These are phyloP conservation scores for Rhegmatorhina hoffmannsi DNA, from an alignment of 2,113 vertebrate species.

Conservation along the genomic window DNA sequence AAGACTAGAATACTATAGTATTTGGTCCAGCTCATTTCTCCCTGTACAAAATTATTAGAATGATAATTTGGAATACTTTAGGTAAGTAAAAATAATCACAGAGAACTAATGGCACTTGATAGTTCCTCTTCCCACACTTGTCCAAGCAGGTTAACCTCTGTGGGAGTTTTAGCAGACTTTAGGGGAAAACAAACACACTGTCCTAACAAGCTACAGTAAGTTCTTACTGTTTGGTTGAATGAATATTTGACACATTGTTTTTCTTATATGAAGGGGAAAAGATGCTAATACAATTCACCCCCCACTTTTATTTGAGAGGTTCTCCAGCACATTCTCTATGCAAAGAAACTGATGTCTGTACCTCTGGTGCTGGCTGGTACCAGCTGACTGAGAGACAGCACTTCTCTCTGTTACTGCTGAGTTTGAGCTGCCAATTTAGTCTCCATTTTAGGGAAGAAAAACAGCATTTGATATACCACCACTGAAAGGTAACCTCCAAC, in stretches of 20 bases:
- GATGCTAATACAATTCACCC: not conserved
- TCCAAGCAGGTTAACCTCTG: not conserved
- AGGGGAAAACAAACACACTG: not conserved
- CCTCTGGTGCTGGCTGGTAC: not conserved
- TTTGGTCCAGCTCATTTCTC: not conserved
- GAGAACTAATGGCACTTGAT: not conserved
- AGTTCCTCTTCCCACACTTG: not conserved
- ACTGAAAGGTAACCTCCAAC: not conserved
- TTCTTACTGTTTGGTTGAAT: not conserved
- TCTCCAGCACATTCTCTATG: not conserved
- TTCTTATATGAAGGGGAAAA: not conserved
- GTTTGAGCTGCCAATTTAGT: not conserved
- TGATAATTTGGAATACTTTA: not conserved
- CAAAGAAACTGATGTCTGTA: not conserved
- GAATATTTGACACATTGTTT: not conserved
- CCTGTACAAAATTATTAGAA: not conserved
- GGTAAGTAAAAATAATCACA: not conserved
- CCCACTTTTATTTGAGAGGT: not conserved
- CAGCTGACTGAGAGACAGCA: not conserved
- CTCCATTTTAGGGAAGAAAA: not conserved
- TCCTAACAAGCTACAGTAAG: not conserved
- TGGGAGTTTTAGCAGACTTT: not conserved
- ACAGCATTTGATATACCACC: not conserved
- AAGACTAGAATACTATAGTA: not conserved
- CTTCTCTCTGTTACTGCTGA: not conserved